These are phyloP conservation scores for Pyxicephalus adspersus DNA, from an alignment of 2,113 vertebrate genomes.

Conservation along the genomic window DNA sequence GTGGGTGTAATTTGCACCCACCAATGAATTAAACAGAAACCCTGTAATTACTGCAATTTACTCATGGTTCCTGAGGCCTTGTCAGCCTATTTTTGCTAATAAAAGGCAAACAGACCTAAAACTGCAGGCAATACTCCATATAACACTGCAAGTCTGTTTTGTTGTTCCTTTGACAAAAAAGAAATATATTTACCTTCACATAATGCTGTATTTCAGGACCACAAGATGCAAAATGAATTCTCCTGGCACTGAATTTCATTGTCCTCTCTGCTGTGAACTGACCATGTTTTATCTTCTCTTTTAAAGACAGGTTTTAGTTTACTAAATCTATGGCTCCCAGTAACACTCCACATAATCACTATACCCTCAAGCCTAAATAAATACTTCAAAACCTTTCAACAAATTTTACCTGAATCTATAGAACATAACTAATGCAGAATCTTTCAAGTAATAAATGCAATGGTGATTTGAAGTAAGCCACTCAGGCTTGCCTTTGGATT, in stretches of 20 bases:
- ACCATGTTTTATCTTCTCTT: neutral
- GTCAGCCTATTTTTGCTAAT: conserved; percentile 24
- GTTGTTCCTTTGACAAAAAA: neutral
- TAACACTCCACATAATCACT: conserved; percentile 11
- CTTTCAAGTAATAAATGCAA: too few relatives aligned
- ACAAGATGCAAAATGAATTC: neutral
- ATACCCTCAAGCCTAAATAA: too few relatives aligned
- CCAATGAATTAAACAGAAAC: conserved; percentile 27
- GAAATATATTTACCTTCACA: neutral
- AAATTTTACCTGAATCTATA: too few relatives aligned
- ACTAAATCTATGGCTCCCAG: conserved; percentile 62
- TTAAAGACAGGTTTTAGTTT: conserved; percentile 58
- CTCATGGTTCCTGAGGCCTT: conserved; percentile 12
- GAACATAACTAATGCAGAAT: too few relatives aligned
- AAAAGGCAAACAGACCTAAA: neutral
- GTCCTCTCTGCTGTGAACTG: neutral
- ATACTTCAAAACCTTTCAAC: too few relatives aligned
- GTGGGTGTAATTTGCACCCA: conserved; percentile 25
- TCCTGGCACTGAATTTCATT: conserved; percentile 1
- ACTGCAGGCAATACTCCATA: neutral
- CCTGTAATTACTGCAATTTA: conserved; percentile 22
- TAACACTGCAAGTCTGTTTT: too few relatives aligned
- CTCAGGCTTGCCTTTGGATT: too few relatives aligned
- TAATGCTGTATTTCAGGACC: neutral
- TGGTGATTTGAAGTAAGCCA: too few relatives aligned